Percentiles rank a stretch among this genome's conserved stretches.
These are phyloP conservation scores for Dermatemys mawii DNA, from an alignment of 2,113 vertebrate genomes.

Conservation along the genomic window DNA sequence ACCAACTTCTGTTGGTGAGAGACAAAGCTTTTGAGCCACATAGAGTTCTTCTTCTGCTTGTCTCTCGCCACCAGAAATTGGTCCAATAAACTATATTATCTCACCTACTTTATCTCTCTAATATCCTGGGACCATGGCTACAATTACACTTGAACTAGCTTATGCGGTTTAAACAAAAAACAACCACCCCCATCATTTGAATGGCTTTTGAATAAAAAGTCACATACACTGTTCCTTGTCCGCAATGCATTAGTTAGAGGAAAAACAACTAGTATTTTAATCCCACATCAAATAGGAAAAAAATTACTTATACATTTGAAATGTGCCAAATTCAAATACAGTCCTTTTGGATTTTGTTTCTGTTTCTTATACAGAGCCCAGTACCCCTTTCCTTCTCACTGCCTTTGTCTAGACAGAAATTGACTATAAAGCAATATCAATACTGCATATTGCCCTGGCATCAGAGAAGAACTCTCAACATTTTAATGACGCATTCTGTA, in stretches of 20 bases:
- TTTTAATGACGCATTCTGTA: conserved; percentile 59
- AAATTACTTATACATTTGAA: conserved; percentile 47
- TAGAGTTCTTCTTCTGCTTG: not conserved
- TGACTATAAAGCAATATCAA: conserved; percentile 60
- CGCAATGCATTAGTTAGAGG: conserved; percentile 19
- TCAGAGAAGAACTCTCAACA: conserved; percentile 50
- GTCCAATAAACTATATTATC: not conserved
- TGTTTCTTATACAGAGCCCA: conserved; percentile 43
- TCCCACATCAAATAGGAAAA: conserved; percentile 7
- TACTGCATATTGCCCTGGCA: conserved; percentile 50
- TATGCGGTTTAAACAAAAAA: not conserved
- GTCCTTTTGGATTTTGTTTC: conserved; percentile 51
- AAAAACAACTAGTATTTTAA: conserved; percentile 46
- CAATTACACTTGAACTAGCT: not conserved
- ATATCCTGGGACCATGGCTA: not conserved
- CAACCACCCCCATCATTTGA: not conserved
- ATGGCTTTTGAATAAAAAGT: conserved; percentile 49
- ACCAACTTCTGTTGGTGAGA: not conserved
- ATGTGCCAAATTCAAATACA: conserved; percentile 16
- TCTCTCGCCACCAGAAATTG: not conserved
- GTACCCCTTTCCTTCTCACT: conserved; percentile 45
- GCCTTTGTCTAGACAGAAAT: conserved; percentile 48
- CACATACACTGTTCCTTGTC: conserved; percentile 9
- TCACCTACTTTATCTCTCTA: too few relatives aligned
- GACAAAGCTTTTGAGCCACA: not conserved